Conservation (phyloP, 2,888 invertebrate species). For the Aleiodes testaceus region DNA sequence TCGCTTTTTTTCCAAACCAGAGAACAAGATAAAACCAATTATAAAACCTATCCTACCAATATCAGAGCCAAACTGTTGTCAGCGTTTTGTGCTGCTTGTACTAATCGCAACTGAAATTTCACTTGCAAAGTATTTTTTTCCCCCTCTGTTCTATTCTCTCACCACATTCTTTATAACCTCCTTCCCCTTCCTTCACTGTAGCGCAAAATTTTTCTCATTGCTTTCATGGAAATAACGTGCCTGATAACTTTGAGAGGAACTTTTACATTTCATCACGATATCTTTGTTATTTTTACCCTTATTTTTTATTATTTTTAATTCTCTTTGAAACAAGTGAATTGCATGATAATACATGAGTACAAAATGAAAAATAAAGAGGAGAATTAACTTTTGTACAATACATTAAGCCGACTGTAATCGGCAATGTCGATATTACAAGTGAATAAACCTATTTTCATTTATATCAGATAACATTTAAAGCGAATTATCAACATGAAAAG, state of each 20-base stretch:
- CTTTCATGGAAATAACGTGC: neutral
- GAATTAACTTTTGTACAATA: too few species aligned
- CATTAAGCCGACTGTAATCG: too few species aligned
- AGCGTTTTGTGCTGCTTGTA: slow-evolving; percentile 50
- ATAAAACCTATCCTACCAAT: slow-evolving; percentile 63
- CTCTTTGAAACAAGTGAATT: neutral
- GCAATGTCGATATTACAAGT: too few species aligned
- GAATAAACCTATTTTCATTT: too few species aligned
- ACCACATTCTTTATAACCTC: neutral
- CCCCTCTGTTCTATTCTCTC: slow-evolving; percentile 38
- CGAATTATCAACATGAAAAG: slow-evolving; percentile 36
- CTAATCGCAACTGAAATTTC: slow-evolving; percentile 54
- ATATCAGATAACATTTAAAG: slow-evolving; percentile 24
- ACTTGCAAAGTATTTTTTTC: slow-evolving; percentile 57
- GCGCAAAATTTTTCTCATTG: neutral
- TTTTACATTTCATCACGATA: slow-evolving; percentile 3
- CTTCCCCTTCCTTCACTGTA: neutral
- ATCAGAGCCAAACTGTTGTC: slow-evolving; percentile 58
- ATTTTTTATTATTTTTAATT: neutral
- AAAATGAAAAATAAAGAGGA: too few species aligned
- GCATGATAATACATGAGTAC: neutral
- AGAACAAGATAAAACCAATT: slow-evolving; percentile 68
- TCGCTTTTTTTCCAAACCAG: slow-evolving; percentile 21
- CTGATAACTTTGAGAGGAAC: neutral
- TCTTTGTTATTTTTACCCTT: slow-evolving; percentile 12